Evolutionary conservation across 2,888 invertebrate genomes (phyloP).

Genomic region (Amblyjoppa fuscipennis): DNA sequence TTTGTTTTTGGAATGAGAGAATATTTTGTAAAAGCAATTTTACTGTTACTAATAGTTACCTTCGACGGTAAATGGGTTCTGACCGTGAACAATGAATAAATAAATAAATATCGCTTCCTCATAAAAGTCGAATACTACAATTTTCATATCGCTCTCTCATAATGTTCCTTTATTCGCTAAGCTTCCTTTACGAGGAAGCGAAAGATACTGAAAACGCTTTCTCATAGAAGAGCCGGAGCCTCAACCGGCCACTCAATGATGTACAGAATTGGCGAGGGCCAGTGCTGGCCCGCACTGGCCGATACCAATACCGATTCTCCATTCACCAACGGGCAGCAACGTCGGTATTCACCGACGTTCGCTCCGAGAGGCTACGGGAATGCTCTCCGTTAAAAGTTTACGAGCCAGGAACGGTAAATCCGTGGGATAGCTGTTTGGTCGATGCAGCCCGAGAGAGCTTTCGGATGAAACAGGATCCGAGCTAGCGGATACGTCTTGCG

Average conservation of each 20-base stretch:
- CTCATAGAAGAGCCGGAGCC: too few relatives aligned
- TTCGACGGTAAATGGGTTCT: too few relatives aligned
- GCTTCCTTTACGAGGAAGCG: too few relatives aligned
- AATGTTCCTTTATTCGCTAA: too few relatives aligned
- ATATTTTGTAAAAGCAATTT: too few relatives aligned
- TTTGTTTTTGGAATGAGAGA: too few relatives aligned
- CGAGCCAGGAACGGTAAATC: background rate
- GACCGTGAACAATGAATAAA: too few relatives aligned
- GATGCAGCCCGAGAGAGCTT: constrained; percentile 16
- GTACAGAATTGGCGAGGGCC: background rate
- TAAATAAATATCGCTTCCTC: too few relatives aligned
- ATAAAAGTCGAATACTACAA: too few relatives aligned
- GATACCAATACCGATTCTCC: background rate
- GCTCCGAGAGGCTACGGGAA: background rate
- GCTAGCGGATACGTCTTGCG: constrained; percentile 11
- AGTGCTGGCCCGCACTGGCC: background rate
- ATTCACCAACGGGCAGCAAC: background rate
- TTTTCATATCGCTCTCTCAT: too few relatives aligned
- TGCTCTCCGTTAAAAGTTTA: background rate
- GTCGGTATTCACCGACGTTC: background rate
- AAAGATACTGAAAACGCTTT: too few relatives aligned
- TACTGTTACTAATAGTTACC: too few relatives aligned
- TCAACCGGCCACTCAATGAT: background rate
- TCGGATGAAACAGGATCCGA: background rate
- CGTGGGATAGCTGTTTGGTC: background rate